Evolutionary conservation across 2,797 vertebrate genomes (phyloP).

Genomic region (Ptychobarbus kaznakovi): DNA sequence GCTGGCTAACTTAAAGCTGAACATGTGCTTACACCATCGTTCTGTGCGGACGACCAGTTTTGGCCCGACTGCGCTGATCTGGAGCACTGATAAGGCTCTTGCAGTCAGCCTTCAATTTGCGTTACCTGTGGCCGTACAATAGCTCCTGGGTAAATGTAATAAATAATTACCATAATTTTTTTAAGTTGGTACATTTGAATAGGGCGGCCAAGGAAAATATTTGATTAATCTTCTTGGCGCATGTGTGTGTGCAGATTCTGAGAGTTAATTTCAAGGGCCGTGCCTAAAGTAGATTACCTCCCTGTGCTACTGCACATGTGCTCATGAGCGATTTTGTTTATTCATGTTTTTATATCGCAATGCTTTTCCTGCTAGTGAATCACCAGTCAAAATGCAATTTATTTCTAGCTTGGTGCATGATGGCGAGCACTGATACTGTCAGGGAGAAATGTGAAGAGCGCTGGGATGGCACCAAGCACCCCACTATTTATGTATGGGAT

Average conservation of each 20-base stretch:
- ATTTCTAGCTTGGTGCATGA: slow-evolving; percentile 80
- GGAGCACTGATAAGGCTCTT: slow-evolving; percentile 73
- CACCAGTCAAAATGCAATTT: slow-evolving; percentile 83
- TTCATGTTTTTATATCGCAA: slow-evolving; percentile 86
- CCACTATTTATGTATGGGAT: slow-evolving; percentile 85
- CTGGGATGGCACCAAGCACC: slow-evolving; percentile 80
- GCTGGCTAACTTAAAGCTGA: slow-evolving; percentile 47
- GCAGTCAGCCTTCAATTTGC: slow-evolving; percentile 67
- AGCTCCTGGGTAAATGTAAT: slow-evolving; percentile 77
- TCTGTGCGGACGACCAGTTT: slow-evolving; percentile 49
- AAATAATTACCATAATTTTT: slow-evolving; percentile 80
- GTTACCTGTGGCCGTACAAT: slow-evolving; percentile 78
- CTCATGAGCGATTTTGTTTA: slow-evolving; percentile 87
- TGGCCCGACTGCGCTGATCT: slow-evolving; percentile 65
- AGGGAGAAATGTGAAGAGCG: slow-evolving; percentile 82
- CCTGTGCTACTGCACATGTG: slow-evolving; percentile 82
- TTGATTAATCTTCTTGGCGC: slow-evolving; percentile 84
- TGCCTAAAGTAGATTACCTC: slow-evolving; percentile 84
- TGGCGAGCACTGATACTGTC: slow-evolving; percentile 84
- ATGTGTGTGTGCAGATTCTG: slow-evolving; percentile 78
- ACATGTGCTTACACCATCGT: slow-evolving; percentile 49
- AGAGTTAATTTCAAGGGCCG: slow-evolving; percentile 84
- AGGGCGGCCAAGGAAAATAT: slow-evolving; percentile 66
- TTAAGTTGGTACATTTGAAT: slow-evolving; percentile 70
- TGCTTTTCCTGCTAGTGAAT: slow-evolving; percentile 79